Conservation (phyloP, 2,888 invertebrate species). For the Lobophora halterata region DNA sequence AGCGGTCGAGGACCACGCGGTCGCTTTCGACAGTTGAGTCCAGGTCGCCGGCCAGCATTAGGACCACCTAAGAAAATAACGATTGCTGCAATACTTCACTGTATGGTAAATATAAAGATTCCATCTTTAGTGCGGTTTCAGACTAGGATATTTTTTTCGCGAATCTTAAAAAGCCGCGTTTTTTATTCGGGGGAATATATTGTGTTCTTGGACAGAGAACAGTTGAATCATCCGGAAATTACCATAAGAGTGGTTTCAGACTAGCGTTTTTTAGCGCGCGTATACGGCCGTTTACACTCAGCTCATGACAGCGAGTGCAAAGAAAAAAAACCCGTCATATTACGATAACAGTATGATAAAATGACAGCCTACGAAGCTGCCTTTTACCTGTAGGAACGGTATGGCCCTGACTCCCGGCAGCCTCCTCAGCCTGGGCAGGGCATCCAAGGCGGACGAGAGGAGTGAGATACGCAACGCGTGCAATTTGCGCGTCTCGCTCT, state of each 20-base stretch:
- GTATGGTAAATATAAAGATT: too few species aligned
- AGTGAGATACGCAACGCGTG: conserved; percentile 86
- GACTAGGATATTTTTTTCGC: too few species aligned
- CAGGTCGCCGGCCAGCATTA: conserved; percentile 94
- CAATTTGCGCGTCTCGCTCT: conserved; percentile 77
- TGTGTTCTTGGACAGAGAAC: too few species aligned
- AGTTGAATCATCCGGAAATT: too few species aligned
- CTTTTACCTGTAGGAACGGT: conserved; percentile 92
- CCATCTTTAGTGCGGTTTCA: too few species aligned
- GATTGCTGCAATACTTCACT: too few species aligned
- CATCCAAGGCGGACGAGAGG: conserved; percentile 87
- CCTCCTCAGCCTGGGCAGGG: conserved; percentile 87
- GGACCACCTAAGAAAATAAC: conserved; percentile 83
- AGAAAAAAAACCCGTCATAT: not conserved
- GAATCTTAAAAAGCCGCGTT: too few species aligned
- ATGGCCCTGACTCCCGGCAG: conserved; percentile 93
- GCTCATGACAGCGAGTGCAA: too few species aligned
- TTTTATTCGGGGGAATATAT: too few species aligned
- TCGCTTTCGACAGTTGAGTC: conserved; percentile 92
- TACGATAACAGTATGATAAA: not conserved
- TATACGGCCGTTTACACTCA: too few species aligned
- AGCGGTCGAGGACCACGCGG: conserved; percentile 86
- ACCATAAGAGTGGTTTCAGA: too few species aligned
- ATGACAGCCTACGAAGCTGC: not conserved
- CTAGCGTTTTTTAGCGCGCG: too few species aligned